Evolutionary conservation across 2,797 vertebrate species (phyloP).

Genomic region (Sorex maritimensis): DNA sequence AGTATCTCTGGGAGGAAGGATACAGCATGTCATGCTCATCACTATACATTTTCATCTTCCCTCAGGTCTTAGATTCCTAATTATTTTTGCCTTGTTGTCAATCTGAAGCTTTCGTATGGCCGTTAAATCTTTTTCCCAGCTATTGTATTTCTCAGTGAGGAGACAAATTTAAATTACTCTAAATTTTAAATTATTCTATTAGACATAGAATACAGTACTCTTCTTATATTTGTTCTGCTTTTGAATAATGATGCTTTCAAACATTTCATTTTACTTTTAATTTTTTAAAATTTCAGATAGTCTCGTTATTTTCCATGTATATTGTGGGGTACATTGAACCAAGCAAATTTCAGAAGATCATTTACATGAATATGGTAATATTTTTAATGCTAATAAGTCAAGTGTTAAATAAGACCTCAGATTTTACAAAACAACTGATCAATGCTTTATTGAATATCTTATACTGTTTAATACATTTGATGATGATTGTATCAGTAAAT

Average conservation of each 20-base stretch:
- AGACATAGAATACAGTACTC: background rate
- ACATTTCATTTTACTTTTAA: slow-evolving; percentile 47
- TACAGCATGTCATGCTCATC: background rate
- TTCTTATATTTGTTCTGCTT: slow-evolving; percentile 28
- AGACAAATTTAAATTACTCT: background rate
- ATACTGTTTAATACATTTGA: slow-evolving; percentile 10
- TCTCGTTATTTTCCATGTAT: slow-evolving; percentile 94
- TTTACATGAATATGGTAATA: slow-evolving; percentile 94
- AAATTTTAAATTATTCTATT: too few species aligned
- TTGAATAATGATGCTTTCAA: slow-evolving; percentile 31
- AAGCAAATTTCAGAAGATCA: slow-evolving; percentile 93
- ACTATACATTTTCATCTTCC: background rate
- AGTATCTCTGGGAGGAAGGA: background rate
- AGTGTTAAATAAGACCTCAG: slow-evolving; percentile 49
- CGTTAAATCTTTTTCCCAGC: background rate
- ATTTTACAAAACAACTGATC: slow-evolving; percentile 52
- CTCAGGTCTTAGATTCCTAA: background rate
- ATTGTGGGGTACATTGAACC: slow-evolving; percentile 94
- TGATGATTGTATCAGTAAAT: slow-evolving; percentile 10
- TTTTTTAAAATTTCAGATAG: slow-evolving; percentile 90
- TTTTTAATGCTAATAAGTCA: slow-evolving; percentile 66
- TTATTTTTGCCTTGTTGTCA: background rate
- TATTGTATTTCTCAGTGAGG: slow-evolving; percentile 13
- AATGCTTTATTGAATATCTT: background rate
- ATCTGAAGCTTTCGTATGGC: background rate